Percentiles rank a stretch among this genome's conserved stretches.
phyloP scores from a whole-genome alignment of 1,140 invertebrate species.

The Orius laevigatus region DNA sequence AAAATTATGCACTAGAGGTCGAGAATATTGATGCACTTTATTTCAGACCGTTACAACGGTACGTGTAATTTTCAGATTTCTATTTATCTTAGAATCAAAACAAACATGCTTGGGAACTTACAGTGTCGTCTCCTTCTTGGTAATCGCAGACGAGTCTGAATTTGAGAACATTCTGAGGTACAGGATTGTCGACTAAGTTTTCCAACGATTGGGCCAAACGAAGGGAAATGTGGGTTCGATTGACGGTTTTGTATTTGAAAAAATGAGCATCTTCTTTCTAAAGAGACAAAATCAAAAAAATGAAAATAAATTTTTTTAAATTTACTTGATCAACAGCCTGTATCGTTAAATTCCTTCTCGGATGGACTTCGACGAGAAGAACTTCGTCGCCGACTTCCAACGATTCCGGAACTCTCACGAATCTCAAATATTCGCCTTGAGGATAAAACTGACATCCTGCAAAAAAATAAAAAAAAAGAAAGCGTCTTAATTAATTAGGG shows the following conservation, averaged over 20 bases:
- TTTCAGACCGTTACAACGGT: neutral
- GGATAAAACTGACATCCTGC: slow-evolving; percentile 66
- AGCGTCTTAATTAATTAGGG: neutral
- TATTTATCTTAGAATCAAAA: too few species aligned
- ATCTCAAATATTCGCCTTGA: slow-evolving; percentile 53
- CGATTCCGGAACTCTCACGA: slow-evolving; percentile 57
- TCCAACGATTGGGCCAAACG: slow-evolving; percentile 56
- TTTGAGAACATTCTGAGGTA: slow-evolving; percentile 64
- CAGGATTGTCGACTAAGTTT: slow-evolving; percentile 51
- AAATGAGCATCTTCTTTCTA: slow-evolving; percentile 48
- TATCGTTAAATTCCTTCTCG: slow-evolving; percentile 47
- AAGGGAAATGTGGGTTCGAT: slow-evolving; percentile 54
- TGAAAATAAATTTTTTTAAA: neutral
- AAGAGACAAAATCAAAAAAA: too few species aligned
- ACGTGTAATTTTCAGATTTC: neutral
- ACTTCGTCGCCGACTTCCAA: slow-evolving; percentile 48
- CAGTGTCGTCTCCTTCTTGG: slow-evolving; percentile 38
- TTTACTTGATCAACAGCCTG: slow-evolving; percentile 50
- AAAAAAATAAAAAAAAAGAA: slow-evolving; percentile 25
- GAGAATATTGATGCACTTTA: neutral
- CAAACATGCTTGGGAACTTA: too few species aligned
- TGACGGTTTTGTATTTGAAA: slow-evolving; percentile 50
- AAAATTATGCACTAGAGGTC: neutral
- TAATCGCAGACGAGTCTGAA: slow-evolving; percentile 52
- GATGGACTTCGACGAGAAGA: slow-evolving; percentile 52